These are phyloP conservation scores for Drosophila erecta DNA, from an alignment of 1,140 invertebrate species.

Conservation along the genomic window DNA sequence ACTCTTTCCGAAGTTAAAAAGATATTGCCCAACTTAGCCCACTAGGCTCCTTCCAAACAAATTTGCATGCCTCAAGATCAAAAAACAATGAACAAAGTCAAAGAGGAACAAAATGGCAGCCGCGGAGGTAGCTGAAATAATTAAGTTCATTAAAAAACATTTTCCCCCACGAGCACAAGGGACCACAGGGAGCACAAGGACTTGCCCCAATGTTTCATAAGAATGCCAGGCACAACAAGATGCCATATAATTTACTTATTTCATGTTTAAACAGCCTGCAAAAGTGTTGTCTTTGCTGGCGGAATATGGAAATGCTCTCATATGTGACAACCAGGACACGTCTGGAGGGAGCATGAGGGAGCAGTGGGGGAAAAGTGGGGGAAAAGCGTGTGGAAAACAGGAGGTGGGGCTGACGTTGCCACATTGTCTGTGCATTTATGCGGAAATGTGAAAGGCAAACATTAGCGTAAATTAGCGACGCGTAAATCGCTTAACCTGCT, in stretches of 20 bases:
- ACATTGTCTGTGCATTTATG: constrained; percentile 67
- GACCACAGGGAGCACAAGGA: constrained; percentile 1
- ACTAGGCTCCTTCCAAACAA: no score
- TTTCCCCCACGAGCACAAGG: constrained; percentile 27
- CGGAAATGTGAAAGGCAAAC: constrained; percentile 78
- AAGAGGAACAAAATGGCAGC: constrained; percentile 10
- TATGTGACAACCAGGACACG: constrained; percentile 37
- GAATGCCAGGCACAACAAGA: constrained; percentile 22
- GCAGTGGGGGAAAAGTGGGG: not conserved
- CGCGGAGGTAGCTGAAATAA: constrained; percentile 44
- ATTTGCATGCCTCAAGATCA: not conserved
- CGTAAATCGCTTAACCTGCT: constrained; percentile 75
- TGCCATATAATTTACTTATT: constrained; percentile 76
- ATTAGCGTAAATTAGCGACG: constrained; percentile 80
- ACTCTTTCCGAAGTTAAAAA: no score
- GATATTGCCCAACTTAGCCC: no score
- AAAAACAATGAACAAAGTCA: constrained; percentile 25
- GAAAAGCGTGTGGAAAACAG: not conserved
- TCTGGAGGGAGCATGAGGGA: constrained; percentile 10
- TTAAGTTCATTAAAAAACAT: constrained; percentile 74
- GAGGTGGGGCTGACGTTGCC: constrained; percentile 22
- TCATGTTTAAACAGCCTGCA: constrained; percentile 66
- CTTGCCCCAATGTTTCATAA: constrained; percentile 23
- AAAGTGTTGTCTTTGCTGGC: constrained; percentile 55
- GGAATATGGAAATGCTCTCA: constrained; percentile 41